Evolutionary conservation across 2,797 vertebrate genomes (phyloP).

Genomic region (Cyclopterus lumpus): DNA sequence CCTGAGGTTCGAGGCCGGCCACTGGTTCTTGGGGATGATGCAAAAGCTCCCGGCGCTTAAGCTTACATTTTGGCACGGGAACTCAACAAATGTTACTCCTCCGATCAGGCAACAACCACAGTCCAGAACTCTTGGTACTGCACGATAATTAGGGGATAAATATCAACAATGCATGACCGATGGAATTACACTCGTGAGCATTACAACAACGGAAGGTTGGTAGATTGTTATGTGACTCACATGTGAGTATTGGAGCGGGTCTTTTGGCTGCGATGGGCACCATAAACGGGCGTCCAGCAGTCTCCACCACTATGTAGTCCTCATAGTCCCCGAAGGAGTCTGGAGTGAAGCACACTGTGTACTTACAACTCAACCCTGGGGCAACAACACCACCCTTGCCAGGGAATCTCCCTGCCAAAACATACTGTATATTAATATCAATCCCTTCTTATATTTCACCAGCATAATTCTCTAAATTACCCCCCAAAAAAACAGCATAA

Average conservation of each 20-base stretch:
- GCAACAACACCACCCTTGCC: constrained; percentile 90
- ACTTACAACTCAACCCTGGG: constrained; percentile 94
- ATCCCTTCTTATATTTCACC: not conserved
- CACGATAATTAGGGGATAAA: not conserved
- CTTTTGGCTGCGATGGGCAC: constrained; percentile 88
- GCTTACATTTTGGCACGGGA: constrained; percentile 89
- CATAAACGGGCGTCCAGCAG: constrained; percentile 82
- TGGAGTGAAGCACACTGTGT: constrained; percentile 89
- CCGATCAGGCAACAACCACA: constrained; percentile 92
- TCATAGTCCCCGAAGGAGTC: constrained; percentile 89
- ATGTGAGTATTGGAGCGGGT: constrained; percentile 88
- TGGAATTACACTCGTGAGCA: not conserved
- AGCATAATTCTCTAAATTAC: not conserved
- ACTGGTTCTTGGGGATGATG: constrained; percentile 86
- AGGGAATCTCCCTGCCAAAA: constrained; percentile 90
- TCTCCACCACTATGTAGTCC: constrained; percentile 90
- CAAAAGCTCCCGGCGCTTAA: constrained; percentile 88
- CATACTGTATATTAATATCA: constrained; percentile 3
- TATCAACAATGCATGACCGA: not conserved
- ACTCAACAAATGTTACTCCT: constrained; percentile 83
- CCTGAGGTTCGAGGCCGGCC: constrained; percentile 85
- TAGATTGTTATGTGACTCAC: constrained; percentile 79
- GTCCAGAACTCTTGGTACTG: constrained; percentile 89
- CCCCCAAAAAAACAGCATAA: too few species aligned
- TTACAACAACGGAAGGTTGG: not conserved